These are phyloP conservation scores for Drosophila suzukii DNA, from an alignment of 1,140 invertebrate genomes.

Conservation along the genomic window DNA sequence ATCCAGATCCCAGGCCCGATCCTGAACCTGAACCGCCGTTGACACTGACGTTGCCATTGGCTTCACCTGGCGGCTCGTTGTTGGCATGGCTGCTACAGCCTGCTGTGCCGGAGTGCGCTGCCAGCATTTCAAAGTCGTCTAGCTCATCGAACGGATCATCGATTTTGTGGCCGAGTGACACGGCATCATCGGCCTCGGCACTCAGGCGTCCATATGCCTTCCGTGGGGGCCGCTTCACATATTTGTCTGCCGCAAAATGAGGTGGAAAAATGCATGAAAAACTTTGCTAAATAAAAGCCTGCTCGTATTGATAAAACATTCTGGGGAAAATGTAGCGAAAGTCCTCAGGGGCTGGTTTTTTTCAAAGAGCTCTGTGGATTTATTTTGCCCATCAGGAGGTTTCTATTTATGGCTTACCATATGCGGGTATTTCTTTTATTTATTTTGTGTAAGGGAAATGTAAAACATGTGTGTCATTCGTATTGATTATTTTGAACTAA, in stretches of 20 bases:
- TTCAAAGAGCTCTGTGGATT: constrained; percentile 3
- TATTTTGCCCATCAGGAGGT: not conserved
- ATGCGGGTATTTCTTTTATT: not conserved
- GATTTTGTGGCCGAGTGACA: constrained; percentile 77
- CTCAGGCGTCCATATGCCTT: constrained; percentile 83
- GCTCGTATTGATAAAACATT: constrained; percentile 41
- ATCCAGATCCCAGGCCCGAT: constrained; percentile 5
- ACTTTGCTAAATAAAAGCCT: constrained; percentile 32
- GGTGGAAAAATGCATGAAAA: constrained; percentile 57
- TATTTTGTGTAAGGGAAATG: not conserved
- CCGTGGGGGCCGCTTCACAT: constrained; percentile 80
- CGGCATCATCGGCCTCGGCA: constrained; percentile 78
- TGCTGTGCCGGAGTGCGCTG: constrained; percentile 57
- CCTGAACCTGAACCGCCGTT: constrained; percentile 29
- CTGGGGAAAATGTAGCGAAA: not conserved
- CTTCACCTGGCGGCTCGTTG: constrained; percentile 44
- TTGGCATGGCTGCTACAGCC: constrained; percentile 34
- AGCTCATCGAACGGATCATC: constrained; percentile 84
- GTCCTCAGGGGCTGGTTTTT: constrained; percentile 10
- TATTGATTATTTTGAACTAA: not conserved
- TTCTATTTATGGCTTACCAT: constrained; percentile 2
- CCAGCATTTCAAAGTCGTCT: constrained; percentile 83
- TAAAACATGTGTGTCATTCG: not conserved
- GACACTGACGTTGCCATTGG: constrained; percentile 60
- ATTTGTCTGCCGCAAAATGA: constrained; percentile 72